phyloP scores from a whole-genome alignment of 2,888 invertebrate species.

The Molanna angustata region DNA sequence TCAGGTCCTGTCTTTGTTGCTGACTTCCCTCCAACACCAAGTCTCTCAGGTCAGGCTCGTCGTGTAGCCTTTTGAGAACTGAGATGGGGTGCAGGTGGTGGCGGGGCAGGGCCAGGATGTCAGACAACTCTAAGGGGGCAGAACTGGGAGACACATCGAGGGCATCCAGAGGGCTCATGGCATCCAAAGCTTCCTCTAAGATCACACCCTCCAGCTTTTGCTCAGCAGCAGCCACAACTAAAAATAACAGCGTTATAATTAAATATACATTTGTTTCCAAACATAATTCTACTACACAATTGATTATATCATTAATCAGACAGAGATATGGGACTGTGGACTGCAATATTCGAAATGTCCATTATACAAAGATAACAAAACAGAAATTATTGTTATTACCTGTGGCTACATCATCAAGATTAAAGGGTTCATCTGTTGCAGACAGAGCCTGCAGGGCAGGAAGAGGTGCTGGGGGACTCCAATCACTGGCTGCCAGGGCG shows the following conservation, averaged over 20 bases:
- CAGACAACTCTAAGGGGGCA: constrained; percentile 18
- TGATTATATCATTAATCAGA: too few species aligned
- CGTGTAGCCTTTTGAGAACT: constrained; percentile 27
- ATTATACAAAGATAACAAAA: too few species aligned
- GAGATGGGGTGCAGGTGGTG: constrained; percentile 25
- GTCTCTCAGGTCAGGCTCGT: constrained; percentile 26
- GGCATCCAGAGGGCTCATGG: constrained; percentile 43
- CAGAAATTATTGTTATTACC: too few species aligned
- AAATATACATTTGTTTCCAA: too few species aligned
- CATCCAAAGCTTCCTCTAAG: constrained; percentile 41
- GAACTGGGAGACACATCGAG: constrained; percentile 22
- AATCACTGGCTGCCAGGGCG: constrained; percentile 41
- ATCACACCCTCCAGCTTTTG: constrained; percentile 18
- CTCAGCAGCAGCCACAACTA: too few species aligned
- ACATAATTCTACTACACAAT: too few species aligned
- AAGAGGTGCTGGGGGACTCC: constrained; percentile 25
- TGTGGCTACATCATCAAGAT: constrained; percentile 49
- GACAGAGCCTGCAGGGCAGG: constrained; percentile 29
- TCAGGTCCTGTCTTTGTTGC: constrained; percentile 23
- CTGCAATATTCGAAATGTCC: too few species aligned
- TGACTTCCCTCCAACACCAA: constrained; percentile 22
- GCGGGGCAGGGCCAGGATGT: constrained; percentile 16
- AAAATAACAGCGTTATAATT: too few species aligned
- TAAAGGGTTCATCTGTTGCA: constrained; percentile 47
- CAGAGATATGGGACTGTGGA: too few species aligned